A percentile compares a stretch with the other conserved stretches of the same genome.
Conservation (phyloP, 2,113 vertebrate species). For the Nibea coibor region DNA sequence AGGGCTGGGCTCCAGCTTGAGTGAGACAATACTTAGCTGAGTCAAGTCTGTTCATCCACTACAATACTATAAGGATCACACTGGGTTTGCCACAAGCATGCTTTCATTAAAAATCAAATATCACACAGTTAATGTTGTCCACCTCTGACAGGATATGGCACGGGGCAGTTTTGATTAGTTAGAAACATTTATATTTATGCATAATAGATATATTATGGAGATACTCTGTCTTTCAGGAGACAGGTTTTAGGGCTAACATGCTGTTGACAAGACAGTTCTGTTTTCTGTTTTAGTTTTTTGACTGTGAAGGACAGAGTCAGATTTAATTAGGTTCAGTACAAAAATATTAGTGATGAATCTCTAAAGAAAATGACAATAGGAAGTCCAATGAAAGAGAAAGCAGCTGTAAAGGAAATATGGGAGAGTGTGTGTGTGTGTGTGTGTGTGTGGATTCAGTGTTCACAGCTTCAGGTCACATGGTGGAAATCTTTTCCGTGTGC, state of each 20-base stretch:
- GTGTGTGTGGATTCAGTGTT: too few species aligned
- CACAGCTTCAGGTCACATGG: too few species aligned
- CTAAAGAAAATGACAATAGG: too few species aligned
- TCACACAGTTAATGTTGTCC: not conserved
- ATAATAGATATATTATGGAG: too few species aligned
- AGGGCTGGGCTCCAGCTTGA: conserved; percentile 29
- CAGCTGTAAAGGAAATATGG: too few species aligned
- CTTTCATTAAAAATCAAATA: not conserved
- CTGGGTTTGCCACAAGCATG: not conserved
- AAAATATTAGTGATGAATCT: not conserved
- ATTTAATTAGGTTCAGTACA: not conserved
- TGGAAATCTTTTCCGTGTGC: too few species aligned
- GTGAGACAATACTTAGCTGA: conserved; percentile 39
- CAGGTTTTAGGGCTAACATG: not conserved
- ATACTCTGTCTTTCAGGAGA: not conserved
- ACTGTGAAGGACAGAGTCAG: not conserved
- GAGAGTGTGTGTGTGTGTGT: too few species aligned
- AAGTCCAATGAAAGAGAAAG: too few species aligned
- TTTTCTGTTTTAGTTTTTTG: not conserved
- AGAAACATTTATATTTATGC: too few species aligned
- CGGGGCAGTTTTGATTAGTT: not conserved
- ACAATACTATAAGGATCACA: not conserved
- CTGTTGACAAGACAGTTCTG: not conserved
- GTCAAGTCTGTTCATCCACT: conserved; percentile 40
- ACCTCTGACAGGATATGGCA: not conserved